Percentiles rank a stretch among this genome's conserved stretches.
Evolutionary conservation across 1,140 invertebrate genomes (phyloP).

Genomic region (Triops longicaudatus): DNA sequence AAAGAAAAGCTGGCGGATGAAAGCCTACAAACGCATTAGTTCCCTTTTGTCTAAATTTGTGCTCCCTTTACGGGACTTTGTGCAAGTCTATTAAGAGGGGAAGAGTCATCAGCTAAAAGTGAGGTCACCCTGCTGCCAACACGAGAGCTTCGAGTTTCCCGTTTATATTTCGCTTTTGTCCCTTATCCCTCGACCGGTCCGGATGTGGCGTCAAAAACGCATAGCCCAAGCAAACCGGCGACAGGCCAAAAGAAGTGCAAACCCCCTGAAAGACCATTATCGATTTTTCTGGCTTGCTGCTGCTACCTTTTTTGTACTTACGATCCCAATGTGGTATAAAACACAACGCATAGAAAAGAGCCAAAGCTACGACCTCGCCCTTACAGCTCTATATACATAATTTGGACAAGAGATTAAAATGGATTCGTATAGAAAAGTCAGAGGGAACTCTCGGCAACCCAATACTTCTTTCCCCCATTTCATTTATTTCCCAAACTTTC

Average conservation of each 20-base stretch:
- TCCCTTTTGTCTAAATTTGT: conserved; percentile 12
- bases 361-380: neutral
- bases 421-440: neutral
- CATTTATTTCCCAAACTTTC: neutral
- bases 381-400: conserved; percentile 13
- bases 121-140: conserved; percentile 7
- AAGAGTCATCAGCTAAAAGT: conserved; percentile 15
- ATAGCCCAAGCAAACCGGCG: neutral
- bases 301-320: neutral
- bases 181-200: neutral
- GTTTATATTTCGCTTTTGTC: neutral
- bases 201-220: neutral
- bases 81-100: conserved; percentile 2
- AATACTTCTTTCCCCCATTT: neutral
- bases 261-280: conserved; percentile 6
- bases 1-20: neutral
- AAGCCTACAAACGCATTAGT: neutral
- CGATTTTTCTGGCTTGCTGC: conserved; percentile 14
- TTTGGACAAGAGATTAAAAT: conserved; percentile 3
- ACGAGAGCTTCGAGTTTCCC: neutral
- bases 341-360: neutral
- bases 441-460: neutral
- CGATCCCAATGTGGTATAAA: neutral
- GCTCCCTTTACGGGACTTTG: neutral
- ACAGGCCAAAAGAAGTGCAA: neutral